Percentiles rank a stretch among this genome's conserved stretches.
Evolutionary conservation across 53 echinoderm and acorn worm species (phyloP).

Genomic region (Crossaster papposus): DNA sequence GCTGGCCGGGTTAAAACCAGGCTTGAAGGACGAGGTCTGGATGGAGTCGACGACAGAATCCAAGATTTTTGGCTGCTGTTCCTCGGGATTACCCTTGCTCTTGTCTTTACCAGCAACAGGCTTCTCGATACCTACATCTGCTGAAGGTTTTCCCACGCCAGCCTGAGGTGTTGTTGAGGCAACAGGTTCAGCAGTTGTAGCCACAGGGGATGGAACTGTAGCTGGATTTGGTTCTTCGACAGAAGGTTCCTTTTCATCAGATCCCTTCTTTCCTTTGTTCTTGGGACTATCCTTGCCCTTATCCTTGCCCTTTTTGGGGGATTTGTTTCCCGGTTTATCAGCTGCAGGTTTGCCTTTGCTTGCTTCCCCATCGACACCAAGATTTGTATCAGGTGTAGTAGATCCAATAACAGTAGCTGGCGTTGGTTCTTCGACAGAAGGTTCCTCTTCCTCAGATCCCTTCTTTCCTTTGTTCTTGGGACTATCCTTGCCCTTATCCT

Average conservation of each 20-base stretch:
- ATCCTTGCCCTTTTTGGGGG: not conserved
- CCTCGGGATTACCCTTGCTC: not conserved
- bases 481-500: not conserved
- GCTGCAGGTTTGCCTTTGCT: conserved; percentile 5
- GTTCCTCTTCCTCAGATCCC: not conserved
- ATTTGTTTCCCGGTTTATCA: not conserved
- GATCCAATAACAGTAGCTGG: too few relatives aligned
- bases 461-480: not conserved
- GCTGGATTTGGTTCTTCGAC: too few relatives aligned
- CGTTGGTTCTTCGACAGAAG: too few relatives aligned
- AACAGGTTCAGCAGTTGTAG: too few relatives aligned
- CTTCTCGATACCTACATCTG: not conserved
- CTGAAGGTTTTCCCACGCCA: not conserved
- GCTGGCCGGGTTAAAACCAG: not conserved
- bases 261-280: not conserved
- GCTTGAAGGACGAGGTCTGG: conserved; percentile 3
- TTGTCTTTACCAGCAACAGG: not conserved
- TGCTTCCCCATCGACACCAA: too few relatives aligned
- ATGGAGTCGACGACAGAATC: not conserved
- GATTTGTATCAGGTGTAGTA: too few relatives aligned
- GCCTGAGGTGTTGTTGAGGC: too few relatives aligned
- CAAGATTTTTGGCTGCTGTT: not conserved
- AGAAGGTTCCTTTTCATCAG: not conserved
- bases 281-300: not conserved
- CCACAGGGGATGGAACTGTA: too few relatives aligned